Evolutionary conservation across 1,140 invertebrate genomes (phyloP).

Genomic region (Eubasilissa regina): DNA sequence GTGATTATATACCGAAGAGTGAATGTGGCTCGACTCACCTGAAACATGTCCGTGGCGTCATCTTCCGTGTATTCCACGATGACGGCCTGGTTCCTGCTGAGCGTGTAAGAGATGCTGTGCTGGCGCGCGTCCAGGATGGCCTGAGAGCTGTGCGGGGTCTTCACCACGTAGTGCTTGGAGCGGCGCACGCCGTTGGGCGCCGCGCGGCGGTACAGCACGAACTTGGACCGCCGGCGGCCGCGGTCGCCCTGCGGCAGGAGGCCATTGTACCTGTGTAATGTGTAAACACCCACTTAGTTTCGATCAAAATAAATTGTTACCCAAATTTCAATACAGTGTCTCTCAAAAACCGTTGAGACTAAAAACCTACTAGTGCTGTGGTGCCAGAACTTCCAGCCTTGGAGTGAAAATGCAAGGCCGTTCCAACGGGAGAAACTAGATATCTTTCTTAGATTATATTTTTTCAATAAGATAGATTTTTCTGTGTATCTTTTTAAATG

Average conservation of each 20-base stretch:
- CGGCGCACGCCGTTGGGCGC: slow-evolving; percentile 94
- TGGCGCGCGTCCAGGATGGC: slow-evolving; percentile 92
- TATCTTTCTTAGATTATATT: too few species aligned
- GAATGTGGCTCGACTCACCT: too few species aligned
- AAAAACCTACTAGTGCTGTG: too few species aligned
- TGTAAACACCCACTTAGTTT: background rate
- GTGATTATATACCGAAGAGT: too few species aligned
- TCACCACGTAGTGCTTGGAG: slow-evolving; percentile 95
- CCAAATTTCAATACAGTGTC: too few species aligned
- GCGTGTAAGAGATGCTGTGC: slow-evolving; percentile 97
- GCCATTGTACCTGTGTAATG: slow-evolving; percentile 91
- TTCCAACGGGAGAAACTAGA: too few species aligned
- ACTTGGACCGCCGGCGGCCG: slow-evolving; percentile 93
- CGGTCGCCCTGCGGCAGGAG: slow-evolving; percentile 93
- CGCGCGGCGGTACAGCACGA: slow-evolving; percentile 88
- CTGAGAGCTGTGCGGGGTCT: slow-evolving; percentile 90
- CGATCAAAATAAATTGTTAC: too few species aligned
- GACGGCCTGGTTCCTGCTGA: slow-evolving; percentile 96
- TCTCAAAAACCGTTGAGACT: too few species aligned
- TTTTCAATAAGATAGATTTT: too few species aligned
- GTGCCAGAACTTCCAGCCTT: too few species aligned
- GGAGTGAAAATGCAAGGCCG: too few species aligned
- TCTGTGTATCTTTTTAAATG: too few species aligned
- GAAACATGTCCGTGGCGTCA: slow-evolving; percentile 98
- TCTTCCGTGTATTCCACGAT: slow-evolving; percentile 98